Evolutionary conservation across 2,888 invertebrate genomes (phyloP).

Genomic region (Epiblema foenella): DNA sequence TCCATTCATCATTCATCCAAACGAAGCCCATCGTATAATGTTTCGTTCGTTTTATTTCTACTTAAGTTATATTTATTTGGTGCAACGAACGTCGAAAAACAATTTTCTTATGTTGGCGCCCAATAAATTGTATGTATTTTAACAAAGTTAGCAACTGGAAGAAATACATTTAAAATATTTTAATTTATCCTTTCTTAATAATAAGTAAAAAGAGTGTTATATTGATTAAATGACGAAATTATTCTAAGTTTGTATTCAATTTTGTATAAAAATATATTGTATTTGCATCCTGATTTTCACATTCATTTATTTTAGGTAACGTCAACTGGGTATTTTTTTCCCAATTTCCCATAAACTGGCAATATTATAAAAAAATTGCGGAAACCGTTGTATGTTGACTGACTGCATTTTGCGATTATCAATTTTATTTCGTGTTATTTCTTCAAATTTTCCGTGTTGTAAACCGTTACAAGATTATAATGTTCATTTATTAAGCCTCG

Average conservation of each 20-base stretch:
- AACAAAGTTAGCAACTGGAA: not conserved
- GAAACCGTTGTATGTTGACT: conserved; percentile 77
- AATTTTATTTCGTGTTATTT: conserved; percentile 71
- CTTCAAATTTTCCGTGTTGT: conserved; percentile 70
- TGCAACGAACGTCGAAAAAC: not conserved
- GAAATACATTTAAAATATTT: not conserved
- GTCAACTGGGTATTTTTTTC: not conserved
- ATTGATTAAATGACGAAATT: not conserved
- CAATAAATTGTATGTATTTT: not conserved
- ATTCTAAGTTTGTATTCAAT: not conserved
- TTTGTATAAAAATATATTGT: not conserved
- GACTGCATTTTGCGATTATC: conserved; percentile 62
- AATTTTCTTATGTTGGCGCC: conserved; percentile 17
- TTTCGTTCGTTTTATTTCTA: conserved; percentile 44
- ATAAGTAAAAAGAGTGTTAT: not conserved
- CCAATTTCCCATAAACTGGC: conserved; percentile 36
- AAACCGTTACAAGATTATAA: conserved; percentile 55
- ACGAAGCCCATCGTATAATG: conserved; percentile 39
- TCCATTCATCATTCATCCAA: conserved; percentile 54
- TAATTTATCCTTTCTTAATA: not conserved
- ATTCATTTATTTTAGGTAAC: not conserved
- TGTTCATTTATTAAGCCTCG: conserved; percentile 56
- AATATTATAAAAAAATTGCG: conserved; percentile 58
- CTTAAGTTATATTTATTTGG: too few species aligned
- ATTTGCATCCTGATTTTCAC: not conserved